Evolutionary conservation across 2,797 vertebrate genomes (phyloP).

Genomic region (Prionace glauca): DNA sequence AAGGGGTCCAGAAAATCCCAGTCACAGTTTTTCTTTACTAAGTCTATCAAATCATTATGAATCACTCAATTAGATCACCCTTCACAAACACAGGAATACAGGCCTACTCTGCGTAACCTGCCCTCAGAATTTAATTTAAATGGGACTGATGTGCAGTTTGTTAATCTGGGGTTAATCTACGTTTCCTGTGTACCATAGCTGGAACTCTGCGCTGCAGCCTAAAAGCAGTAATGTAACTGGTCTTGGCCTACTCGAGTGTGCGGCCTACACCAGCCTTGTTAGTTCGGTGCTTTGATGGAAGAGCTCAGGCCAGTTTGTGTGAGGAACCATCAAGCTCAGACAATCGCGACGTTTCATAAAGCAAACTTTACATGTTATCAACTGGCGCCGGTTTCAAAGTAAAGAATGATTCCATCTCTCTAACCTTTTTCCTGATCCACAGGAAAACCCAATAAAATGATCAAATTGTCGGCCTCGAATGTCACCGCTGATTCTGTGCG

Average conservation of each 20-base stretch:
- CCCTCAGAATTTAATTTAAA: background rate
- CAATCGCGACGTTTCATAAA: background rate
- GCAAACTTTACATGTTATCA: background rate
- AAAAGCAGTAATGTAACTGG: background rate
- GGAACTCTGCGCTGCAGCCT: background rate
- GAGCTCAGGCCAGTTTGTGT: background rate
- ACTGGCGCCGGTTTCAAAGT: background rate
- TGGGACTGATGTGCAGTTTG: background rate
- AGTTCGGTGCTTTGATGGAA: no score
- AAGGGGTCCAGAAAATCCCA: background rate
- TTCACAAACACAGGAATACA: background rate
- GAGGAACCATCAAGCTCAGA: background rate
- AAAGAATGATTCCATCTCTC: background rate
- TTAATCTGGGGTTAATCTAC: background rate
- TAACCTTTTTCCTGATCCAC: background rate
- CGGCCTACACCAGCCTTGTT: background rate
- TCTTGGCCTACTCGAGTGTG: background rate
- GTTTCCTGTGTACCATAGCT: background rate
- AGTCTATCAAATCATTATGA: background rate
- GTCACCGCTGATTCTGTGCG: background rate
- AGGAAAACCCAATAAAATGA: background rate
- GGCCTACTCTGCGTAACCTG: background rate
- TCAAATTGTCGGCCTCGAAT: background rate
- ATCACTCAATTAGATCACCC: background rate
- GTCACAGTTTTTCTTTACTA: background rate